phyloP scores from a whole-genome alignment of 2,797 vertebrate species.

The Triplophysa bombifrons region DNA sequence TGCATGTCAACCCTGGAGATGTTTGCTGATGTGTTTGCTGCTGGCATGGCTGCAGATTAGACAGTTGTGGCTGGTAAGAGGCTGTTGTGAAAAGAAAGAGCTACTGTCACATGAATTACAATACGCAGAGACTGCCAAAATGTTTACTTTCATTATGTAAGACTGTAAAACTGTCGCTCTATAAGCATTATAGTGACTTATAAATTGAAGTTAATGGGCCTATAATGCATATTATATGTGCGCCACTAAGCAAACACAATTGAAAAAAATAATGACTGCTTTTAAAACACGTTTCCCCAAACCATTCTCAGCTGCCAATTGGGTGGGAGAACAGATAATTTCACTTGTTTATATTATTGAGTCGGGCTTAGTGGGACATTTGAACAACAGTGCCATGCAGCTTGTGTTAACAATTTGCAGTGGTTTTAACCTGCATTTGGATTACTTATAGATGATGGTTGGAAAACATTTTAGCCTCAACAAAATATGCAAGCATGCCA shows the following conservation, averaged over 20 bases:
- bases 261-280: background rate
- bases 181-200: slow-evolving; percentile 17
- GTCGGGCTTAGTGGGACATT: background rate
- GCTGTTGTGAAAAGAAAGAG: background rate
- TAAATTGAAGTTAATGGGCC: background rate
- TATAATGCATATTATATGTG: background rate
- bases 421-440: background rate
- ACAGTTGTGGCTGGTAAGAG: background rate
- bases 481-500: background rate
- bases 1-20: background rate
- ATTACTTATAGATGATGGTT: background rate
- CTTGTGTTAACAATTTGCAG: background rate
- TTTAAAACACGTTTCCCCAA: background rate
- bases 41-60: background rate
- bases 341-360: background rate
- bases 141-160: background rate
- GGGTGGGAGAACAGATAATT: background rate
- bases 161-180: background rate
- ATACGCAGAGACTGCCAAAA: background rate
- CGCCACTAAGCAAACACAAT: background rate
- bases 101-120: background rate
- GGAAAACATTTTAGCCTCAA: background rate
- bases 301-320: background rate
- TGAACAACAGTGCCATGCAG: background rate
- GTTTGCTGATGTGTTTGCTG: slow-evolving; percentile 7